Evolutionary conservation across 2,888 invertebrate species (phyloP).

Genomic region (Limnephilus auricula): DNA sequence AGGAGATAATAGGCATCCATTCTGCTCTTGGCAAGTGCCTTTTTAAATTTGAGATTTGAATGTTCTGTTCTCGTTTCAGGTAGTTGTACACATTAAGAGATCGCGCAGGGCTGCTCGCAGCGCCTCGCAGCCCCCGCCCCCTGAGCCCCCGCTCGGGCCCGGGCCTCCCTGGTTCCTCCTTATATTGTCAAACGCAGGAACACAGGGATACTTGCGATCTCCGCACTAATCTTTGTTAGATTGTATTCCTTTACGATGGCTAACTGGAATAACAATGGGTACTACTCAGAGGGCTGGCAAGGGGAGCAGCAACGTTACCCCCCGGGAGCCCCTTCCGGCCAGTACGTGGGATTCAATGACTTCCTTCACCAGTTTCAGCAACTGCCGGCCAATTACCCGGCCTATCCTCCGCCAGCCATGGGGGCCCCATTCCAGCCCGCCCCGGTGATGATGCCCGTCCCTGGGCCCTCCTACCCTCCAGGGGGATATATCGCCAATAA

Average conservation of each 20-base stretch:
- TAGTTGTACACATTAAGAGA: background rate
- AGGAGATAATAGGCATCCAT: background rate
- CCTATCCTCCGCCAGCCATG: background rate
- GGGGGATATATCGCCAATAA: background rate
- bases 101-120: background rate
- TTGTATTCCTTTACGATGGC: conserved; percentile 10
- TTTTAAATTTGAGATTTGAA: background rate
- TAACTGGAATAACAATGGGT: conserved; percentile 49
- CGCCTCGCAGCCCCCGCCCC: background rate
- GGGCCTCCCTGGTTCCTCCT: conserved; percentile 25
- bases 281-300: background rate
- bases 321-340: background rate
- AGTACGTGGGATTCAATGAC: conserved; percentile 58
- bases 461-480: background rate
- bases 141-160: conserved; percentile 14
- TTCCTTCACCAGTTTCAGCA: conserved; percentile 63
- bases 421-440: background rate
- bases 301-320: background rate
- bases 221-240: background rate
- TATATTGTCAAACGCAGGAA: conserved; percentile 18
- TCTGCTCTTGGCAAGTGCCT: background rate
- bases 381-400: background rate
- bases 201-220: conserved; percentile 7
- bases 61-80: background rate
- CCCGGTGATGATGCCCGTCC: background rate